Conservation (phyloP, 2,113 vertebrate species). For the Machaerirhynchus nigripectus region DNA sequence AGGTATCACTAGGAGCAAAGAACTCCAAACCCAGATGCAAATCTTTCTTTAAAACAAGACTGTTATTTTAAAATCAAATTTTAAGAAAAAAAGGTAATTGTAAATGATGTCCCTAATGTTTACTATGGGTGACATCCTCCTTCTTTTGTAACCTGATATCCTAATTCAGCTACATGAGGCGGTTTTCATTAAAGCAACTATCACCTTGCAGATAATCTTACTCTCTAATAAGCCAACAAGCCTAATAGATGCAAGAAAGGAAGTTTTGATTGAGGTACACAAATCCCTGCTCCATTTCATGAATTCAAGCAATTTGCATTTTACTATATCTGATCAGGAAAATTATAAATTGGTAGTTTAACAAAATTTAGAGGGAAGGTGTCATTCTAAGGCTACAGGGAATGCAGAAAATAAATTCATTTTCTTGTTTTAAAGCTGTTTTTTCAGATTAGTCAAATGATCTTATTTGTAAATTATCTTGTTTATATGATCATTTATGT, state of each 20-base stretch:
- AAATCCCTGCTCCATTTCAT: neutral
- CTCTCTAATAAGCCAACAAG: neutral
- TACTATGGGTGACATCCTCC: neutral
- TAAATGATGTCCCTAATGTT: neutral
- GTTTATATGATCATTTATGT: neutral
- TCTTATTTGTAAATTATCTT: neutral
- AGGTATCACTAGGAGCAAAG: neutral
- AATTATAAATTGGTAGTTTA: neutral
- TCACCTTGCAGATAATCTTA: neutral
- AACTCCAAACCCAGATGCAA: neutral
- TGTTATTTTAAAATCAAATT: neutral
- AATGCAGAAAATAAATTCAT: neutral
- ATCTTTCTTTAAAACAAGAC: neutral
- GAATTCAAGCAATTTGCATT: neutral
- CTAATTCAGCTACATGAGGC: neutral
- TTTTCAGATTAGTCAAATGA: neutral
- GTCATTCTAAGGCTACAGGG: neutral
- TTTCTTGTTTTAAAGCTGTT: neutral
- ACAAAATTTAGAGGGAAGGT: neutral
- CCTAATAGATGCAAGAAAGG: neutral
- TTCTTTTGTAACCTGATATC: neutral
- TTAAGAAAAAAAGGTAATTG: neutral
- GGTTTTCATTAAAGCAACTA: neutral
- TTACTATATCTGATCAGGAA: neutral
- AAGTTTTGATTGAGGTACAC: neutral